Conservation (phyloP, 2,888 invertebrate species). For the Myopa tessellatipennis region DNA sequence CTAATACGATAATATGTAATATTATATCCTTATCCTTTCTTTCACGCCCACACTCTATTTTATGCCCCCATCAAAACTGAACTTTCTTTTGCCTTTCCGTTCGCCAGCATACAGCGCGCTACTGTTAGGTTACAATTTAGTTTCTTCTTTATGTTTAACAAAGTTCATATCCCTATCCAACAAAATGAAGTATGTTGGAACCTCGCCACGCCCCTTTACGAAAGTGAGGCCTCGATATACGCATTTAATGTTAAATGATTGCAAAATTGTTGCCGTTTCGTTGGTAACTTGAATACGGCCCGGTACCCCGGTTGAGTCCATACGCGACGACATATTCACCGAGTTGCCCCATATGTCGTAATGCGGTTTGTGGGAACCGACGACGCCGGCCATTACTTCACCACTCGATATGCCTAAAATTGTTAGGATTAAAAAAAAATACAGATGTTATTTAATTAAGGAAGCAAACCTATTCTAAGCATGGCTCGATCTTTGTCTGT, state of each 20-base stretch:
- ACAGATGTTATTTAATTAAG: neutral
- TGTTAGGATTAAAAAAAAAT: neutral
- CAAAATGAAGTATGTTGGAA: conserved; percentile 80
- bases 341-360: conserved; percentile 98
- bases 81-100: neutral
- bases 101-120: too few species aligned
- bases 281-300: conserved; percentile 84
- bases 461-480: conserved; percentile 59
- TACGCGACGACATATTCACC: conserved; percentile 95
- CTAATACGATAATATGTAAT: neutral
- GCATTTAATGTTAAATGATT: conserved; percentile 77
- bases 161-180: conserved; percentile 72
- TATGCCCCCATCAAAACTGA: neutral
- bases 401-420: conserved; percentile 86
- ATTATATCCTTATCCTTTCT: neutral
- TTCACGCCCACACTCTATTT: neutral
- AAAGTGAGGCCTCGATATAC: conserved; percentile 76
- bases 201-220: conserved; percentile 77
- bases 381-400: conserved; percentile 92
- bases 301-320: conserved; percentile 90
- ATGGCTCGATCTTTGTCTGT: conserved; percentile 61
- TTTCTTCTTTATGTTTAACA: neutral
- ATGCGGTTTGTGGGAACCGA: conserved; percentile 91
- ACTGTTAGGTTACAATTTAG: neutral
- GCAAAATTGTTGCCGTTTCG: conserved; percentile 77